Percentiles rank a stretch among this genome's conserved stretches.
These are phyloP conservation scores for Ceryle rudis DNA, from an alignment of 2,797 vertebrate species.

Conservation along the genomic window DNA sequence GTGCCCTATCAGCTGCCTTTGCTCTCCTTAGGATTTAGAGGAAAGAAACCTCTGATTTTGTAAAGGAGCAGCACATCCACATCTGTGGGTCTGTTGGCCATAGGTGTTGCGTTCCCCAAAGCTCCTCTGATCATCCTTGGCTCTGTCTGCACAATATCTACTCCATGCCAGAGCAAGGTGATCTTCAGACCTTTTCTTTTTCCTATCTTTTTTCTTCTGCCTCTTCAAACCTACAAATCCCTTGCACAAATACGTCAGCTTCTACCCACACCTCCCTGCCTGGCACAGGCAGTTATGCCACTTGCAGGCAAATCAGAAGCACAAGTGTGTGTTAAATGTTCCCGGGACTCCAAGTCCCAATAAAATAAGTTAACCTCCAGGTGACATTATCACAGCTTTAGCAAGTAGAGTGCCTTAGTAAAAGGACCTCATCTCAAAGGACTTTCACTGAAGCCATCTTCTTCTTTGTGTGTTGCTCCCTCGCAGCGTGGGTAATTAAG, in stretches of 20 bases:
- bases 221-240: background rate
- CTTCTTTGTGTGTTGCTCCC: constrained; percentile 20
- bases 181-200: background rate
- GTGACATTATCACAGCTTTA: constrained; percentile 21
- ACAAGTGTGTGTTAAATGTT: background rate
- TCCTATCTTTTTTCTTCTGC: background rate
- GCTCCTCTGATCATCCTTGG: background rate
- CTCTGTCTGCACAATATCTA: background rate
- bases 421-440: constrained; percentile 46
- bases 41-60: background rate
- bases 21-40: background rate
- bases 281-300: background rate
- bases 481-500: constrained; percentile 54
- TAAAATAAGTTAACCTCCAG: background rate
- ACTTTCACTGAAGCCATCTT: constrained; percentile 33
- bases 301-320: background rate
- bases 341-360: background rate
- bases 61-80: background rate
- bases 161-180: background rate
- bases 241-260: background rate
- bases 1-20: background rate
- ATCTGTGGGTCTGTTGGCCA: fast-evolving
- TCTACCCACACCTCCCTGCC: background rate
- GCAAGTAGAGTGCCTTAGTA: background rate
- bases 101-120: background rate